Conservation (phyloP, 2,797 vertebrate species). For the Rhinogobio ventralis region DNA sequence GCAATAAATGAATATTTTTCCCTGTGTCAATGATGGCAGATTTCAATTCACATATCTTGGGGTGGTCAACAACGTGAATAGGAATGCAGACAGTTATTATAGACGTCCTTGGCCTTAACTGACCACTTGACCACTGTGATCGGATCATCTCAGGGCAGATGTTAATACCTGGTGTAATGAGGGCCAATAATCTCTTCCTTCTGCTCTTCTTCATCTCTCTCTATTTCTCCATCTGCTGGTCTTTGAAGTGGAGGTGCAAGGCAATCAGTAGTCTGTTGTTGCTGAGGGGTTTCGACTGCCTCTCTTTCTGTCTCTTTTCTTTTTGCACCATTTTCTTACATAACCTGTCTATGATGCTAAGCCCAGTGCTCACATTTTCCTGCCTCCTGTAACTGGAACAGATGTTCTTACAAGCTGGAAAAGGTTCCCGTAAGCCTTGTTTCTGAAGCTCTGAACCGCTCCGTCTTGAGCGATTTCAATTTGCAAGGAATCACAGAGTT, state of each 20-base stretch:
- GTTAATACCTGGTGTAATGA: slow-evolving; percentile 20
- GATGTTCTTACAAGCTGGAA: slow-evolving; percentile 43
- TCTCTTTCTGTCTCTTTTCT: not conserved
- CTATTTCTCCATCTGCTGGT: slow-evolving; percentile 16
- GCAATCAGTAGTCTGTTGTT: slow-evolving; percentile 46
- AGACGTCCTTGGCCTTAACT: not conserved
- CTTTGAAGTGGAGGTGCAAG: slow-evolving; percentile 42
- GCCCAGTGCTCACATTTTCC: slow-evolving; percentile 18
- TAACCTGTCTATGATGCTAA: slow-evolving; percentile 38
- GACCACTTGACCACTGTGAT: not conserved
- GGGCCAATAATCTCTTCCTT: slow-evolving; percentile 2
- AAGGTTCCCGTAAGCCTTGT: not conserved
- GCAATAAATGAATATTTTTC: not conserved
- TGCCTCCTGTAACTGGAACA: slow-evolving; percentile 19
- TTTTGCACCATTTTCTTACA: slow-evolving; percentile 40
- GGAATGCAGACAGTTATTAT: not conserved
- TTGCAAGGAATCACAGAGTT: slow-evolving; percentile 1
- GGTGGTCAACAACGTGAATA: not conserved
- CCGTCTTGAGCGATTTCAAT: slow-evolving; percentile 3
- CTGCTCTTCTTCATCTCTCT: not conserved
- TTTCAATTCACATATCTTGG: not conserved
- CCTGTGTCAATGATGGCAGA: not conserved
- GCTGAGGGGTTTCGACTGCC: slow-evolving; percentile 23
- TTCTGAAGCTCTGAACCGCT: slow-evolving; percentile 5
- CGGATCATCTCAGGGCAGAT: not conserved